phyloP scores from a whole-genome alignment of 2,797 vertebrate genomes.

The Hemibagrus guttatus region DNA sequence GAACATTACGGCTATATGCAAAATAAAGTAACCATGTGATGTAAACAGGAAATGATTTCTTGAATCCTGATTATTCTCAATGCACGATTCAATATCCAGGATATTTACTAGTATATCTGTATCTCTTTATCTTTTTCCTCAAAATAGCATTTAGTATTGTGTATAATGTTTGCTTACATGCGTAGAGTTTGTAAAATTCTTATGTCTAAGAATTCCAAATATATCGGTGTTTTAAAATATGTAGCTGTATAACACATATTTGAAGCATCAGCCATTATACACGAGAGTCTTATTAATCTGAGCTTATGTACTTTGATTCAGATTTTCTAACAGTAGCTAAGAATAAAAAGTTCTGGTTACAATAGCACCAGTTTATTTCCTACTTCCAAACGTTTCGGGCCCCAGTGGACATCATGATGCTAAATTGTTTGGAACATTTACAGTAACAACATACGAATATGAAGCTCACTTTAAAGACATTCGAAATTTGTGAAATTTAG shows the following conservation, averaged over 20 bases:
- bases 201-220: background rate
- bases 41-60: background rate
- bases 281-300: background rate
- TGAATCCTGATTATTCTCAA: background rate
- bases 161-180: background rate
- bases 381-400: too few species aligned
- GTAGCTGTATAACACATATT: background rate
- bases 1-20: background rate
- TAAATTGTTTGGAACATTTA: too few species aligned
- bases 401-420: background rate
- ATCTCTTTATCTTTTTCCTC: too few species aligned
- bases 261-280: background rate
- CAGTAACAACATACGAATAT: background rate
- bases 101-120: background rate
- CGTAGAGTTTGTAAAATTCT: background rate
- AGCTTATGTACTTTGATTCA: background rate
- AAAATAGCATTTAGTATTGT: background rate
- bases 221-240: background rate
- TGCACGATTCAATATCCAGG: background rate
- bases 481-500: background rate
- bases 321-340: background rate
- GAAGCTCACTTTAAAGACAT: background rate
- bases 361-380: too few species aligned
- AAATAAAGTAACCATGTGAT: background rate
- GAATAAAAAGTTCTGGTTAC: background rate